A percentile compares a stretch with the other conserved stretches of the same genome.
Evolutionary conservation across 2,888 invertebrate species (phyloP).

Genomic region (Hyles lineata): DNA sequence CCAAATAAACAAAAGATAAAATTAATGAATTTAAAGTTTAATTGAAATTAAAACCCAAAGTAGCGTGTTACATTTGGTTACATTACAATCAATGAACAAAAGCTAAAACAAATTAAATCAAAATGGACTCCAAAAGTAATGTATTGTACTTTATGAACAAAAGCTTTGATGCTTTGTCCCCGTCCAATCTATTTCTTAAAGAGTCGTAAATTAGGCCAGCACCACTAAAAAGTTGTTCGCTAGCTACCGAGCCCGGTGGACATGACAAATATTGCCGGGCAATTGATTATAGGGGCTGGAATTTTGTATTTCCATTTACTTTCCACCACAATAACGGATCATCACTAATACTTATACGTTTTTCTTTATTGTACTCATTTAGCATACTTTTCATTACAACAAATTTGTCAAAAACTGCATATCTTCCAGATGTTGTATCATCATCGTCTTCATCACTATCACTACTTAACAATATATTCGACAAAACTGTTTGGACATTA

Average conservation of each 20-base stretch:
- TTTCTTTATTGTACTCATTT: slow-evolving; percentile 39
- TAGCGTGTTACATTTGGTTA: too few species aligned
- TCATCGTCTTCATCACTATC: slow-evolving; percentile 36
- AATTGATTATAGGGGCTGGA: slow-evolving; percentile 39
- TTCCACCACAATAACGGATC: slow-evolving; percentile 40
- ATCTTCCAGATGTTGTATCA: slow-evolving; percentile 32
- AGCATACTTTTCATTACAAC: slow-evolving; percentile 32
- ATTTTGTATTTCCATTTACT: slow-evolving; percentile 39
- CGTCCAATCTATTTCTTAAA: too few species aligned
- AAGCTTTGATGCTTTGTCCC: too few species aligned
- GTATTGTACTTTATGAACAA: too few species aligned
- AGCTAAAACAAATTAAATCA: too few species aligned
- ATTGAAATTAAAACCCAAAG: too few species aligned
- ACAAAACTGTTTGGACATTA: slow-evolving; percentile 38
- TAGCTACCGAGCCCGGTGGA: slow-evolving; percentile 42
- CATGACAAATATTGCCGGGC: slow-evolving; percentile 41
- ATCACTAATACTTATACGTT: slow-evolving; percentile 36
- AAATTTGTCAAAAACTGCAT: slow-evolving; percentile 37
- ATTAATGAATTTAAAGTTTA: too few species aligned
- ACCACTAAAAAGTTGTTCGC: too few species aligned
- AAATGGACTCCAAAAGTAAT: too few species aligned
- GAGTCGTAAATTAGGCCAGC: too few species aligned
- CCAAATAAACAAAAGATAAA: too few species aligned
- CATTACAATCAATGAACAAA: too few species aligned
- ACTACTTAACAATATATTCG: slow-evolving; percentile 35